These are phyloP conservation scores for Kryptolebias marmoratus DNA, from an alignment of 2,113 vertebrate genomes.

Conservation along the genomic window DNA sequence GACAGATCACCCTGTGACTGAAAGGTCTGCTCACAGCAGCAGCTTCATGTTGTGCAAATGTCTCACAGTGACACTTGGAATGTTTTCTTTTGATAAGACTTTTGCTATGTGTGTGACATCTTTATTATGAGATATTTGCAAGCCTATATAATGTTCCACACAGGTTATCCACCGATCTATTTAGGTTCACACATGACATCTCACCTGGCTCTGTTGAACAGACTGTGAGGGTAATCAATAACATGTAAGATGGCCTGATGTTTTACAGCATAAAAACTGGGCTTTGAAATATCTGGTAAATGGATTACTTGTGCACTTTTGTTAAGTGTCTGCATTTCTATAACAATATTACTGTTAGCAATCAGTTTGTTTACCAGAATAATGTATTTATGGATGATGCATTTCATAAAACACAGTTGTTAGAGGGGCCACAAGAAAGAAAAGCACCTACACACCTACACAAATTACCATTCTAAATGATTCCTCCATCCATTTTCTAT, in stretches of 20 bases:
- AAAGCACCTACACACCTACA: background rate
- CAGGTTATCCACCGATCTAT: slow-evolving; percentile 16
- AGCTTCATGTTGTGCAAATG: slow-evolving; percentile 51
- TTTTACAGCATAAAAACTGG: background rate
- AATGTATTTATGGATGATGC: background rate
- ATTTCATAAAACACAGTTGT: background rate
- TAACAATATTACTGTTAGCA: background rate
- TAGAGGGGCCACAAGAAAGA: background rate
- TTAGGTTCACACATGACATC: background rate
- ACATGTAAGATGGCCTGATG: background rate
- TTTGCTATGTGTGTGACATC: background rate
- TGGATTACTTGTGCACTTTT: background rate
- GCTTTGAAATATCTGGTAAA: background rate
- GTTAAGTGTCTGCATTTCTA: background rate
- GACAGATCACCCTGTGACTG: slow-evolving; percentile 53
- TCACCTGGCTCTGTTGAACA: background rate
- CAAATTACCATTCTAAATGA: background rate
- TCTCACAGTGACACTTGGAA: slow-evolving; percentile 45
- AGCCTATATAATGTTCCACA: slow-evolving; percentile 14
- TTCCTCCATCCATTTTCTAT: too few species aligned
- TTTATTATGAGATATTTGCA: slow-evolving; percentile 17
- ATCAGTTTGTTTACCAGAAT: background rate
- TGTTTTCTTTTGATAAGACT: slow-evolving; percentile 23
- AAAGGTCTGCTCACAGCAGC: slow-evolving; percentile 56
- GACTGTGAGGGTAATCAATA: background rate